Evolutionary conservation across 2,113 vertebrate species (phyloP), one percentile per base, ranked within the genome.

Genomic region (Neogale vison): DNA sequence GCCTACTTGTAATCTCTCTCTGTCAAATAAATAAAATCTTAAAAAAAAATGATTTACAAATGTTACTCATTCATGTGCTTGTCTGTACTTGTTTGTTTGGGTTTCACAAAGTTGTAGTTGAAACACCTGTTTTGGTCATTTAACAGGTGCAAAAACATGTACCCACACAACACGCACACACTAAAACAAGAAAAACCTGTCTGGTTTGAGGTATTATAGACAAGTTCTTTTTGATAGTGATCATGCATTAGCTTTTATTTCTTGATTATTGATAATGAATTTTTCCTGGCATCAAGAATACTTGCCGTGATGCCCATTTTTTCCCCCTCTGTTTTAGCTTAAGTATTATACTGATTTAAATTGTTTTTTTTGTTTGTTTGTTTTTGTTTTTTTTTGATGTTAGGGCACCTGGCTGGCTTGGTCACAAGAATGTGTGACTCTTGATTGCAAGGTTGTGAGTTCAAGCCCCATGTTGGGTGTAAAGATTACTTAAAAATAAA

Each of bases 51-150:
- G n/a, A n/a, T n/a, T n/a, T n/a, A n/a, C n/a, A n/a, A n/a, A n/a
- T n/a, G n/a, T n/a, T n/a, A 3, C 83, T 89, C 55, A 83, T 2
- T 89, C 55, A 86, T 1, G 11, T 88, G 83, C 85, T 95, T 97
- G 96, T 88, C 82, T 95, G 1, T 92, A 59, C 97, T 95, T 97
- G 65, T 65, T 94, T 57, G 4, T 74, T 57, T 52, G 59, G 29
- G 59, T 93, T 95, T 95, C 86, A 97, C 45, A 83, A n/a, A 95
- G n/a, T 72, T 94, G 9, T 88, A 95, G 74, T 96, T 86, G 87
- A 96, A 96, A 87, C 20, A 72, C 85, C 92, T 96, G 80, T 92
- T 96, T 71, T 91, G 52, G 36, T 97, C 96, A 76, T 94, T 97
- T 91, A 95, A 80, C 17, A 92, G 39, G 8, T 11, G 31, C 5